Percentiles rank a stretch among this genome's conserved stretches.
Evolutionary conservation across 2,797 vertebrate genomes (phyloP).

Genomic region (Sebastes cheni): DNA sequence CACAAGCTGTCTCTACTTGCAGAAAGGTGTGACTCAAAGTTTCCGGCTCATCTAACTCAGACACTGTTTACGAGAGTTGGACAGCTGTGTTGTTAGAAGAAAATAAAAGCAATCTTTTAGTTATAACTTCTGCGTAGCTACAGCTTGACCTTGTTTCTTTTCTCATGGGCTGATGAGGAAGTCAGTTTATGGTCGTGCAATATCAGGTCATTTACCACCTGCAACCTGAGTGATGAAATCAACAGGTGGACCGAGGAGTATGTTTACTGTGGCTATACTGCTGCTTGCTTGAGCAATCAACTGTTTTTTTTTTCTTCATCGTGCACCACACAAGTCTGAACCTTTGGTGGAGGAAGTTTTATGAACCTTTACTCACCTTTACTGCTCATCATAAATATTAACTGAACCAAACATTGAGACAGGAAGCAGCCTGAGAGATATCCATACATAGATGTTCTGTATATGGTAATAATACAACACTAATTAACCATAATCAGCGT

Average conservation of each 20-base stretch:
- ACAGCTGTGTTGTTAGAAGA: background rate
- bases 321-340: constrained; percentile 1
- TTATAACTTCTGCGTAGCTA: background rate
- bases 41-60: background rate
- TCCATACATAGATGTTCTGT: background rate
- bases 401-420: constrained; percentile 7
- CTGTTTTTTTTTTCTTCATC: background rate
- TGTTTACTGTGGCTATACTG: constrained; percentile 49
- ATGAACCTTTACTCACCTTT: constrained; percentile 46
- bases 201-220: constrained; percentile 63
- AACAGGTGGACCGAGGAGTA: constrained; percentile 25
- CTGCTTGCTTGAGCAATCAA: constrained; percentile 44
- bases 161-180: constrained; percentile 51
- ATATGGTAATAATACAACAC: background rate
- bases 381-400: constrained; percentile 32
- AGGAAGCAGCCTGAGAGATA: background rate
- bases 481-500: constrained; percentile 14
- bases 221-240: constrained; percentile 46
- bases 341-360: constrained; percentile 24
- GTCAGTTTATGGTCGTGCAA: constrained; percentile 40
- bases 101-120: background rate
- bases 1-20: background rate
- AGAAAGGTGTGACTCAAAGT: background rate
- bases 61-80: background rate
- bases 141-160: constrained; percentile 21